Evolutionary conservation across 2,797 vertebrate genomes (phyloP), one percentile per base, ranked within the genome.

Genomic region (Tenualosa ilisha): DNA sequence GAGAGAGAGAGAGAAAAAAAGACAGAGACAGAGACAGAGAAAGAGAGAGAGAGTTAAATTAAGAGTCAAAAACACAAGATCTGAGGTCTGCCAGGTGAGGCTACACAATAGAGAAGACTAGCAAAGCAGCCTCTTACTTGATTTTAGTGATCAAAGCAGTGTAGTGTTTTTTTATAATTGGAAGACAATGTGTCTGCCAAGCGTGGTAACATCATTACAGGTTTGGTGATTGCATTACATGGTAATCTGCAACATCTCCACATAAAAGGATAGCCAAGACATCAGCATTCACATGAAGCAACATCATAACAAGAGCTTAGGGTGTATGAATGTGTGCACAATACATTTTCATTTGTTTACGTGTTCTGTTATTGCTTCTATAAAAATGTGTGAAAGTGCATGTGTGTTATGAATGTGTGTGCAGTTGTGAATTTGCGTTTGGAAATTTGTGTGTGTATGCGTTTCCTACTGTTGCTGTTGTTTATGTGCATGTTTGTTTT

Each of bases 41-140:
- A 12, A 53, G 3, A 53, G 51, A 53, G 1, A 53, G 51, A 13
- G 59, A 7, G 8, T 63, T 63, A n/a, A 63, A 24, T 63, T 24
- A 24, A n/a, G 59, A 63, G 59, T 63, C 59, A 63, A 63, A 63
- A 13, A n/a, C 56, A 59, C 59, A 63, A 63, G 59, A 63, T 63
- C 59, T 63, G 59, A n/a, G 59, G 22, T 24, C 59, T 63, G 59
- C 59, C 59, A 63, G 59, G 59, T 63, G n/a, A 63, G 59, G 59
- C 22, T 24, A 63, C 59, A 9, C 22, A 9, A 63, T 63, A 13
- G 22, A 24, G 22, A 63, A 2, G n/a, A 24, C 22, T 63, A 63
- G n/a, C 15, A 1, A 63, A 8, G 26, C 65, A 31, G 12, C 12
- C 65, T 37, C 65, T 15, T 37, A 72, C 40, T 72, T 72, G 26